Percentiles rank a stretch among this genome's conserved stretches.
These are phyloP conservation scores for Dicrostonyx torquatus DNA, from an alignment of 2,797 vertebrate genomes.

Conservation along the genomic window DNA sequence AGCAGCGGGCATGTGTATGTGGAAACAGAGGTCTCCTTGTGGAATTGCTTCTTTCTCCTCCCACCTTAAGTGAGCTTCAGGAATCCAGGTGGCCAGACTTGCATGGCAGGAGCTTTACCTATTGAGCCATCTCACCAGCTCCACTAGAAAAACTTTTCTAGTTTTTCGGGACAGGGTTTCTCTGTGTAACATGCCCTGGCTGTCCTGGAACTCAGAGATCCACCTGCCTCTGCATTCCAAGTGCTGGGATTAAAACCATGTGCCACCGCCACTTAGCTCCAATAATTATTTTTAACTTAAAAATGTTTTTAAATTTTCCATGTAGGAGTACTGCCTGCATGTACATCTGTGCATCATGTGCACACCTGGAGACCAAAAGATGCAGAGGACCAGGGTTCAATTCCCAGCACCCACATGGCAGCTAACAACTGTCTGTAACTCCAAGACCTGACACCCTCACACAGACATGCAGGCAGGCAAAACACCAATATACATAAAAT, in stretches of 20 bases:
- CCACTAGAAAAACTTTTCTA: no score
- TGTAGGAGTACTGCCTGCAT: neutral
- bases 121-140: neutral
- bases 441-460: neutral
- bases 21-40: neutral
- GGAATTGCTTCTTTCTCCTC: neutral
- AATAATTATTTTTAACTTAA: no score
- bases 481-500: neutral
- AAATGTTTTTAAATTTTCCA: no score
- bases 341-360: neutral
- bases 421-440: neutral
- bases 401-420: neutral
- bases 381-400: neutral
- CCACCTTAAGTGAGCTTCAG: neutral
- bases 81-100: neutral
- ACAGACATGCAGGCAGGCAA: neutral
- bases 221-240: neutral
- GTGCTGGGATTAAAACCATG: no score
- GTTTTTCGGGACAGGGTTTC: no score
- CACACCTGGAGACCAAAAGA: neutral
- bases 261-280: no score
- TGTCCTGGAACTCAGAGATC: neutral
- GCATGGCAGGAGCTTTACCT: neutral
- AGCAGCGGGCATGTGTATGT: neutral
- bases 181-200: neutral